A percentile compares a stretch with the other conserved stretches of the same genome.
Conservation (phyloP, 2,113 vertebrate species). For the Alligator sinensis region DNA sequence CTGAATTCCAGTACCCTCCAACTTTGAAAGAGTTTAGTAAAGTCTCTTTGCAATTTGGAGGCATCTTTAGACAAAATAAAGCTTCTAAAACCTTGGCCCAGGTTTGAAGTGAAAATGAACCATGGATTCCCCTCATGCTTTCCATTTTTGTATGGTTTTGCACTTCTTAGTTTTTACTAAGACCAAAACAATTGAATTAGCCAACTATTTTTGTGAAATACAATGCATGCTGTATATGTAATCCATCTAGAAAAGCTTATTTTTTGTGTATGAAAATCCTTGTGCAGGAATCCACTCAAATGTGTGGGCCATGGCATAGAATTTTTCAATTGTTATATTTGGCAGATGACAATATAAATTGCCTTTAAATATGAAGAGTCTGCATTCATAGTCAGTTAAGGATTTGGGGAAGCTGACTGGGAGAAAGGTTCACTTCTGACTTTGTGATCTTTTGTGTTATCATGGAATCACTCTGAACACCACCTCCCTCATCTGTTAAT, state of each 20-base stretch:
- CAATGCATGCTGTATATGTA: background rate
- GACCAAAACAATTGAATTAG: background rate
- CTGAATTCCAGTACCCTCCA: background rate
- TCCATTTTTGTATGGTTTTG: background rate
- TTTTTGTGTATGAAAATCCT: background rate
- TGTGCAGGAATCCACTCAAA: background rate
- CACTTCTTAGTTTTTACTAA: background rate
- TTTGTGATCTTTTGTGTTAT: background rate
- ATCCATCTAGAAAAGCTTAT: background rate
- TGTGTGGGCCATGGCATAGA: background rate
- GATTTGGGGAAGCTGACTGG: background rate
- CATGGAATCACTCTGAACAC: background rate
- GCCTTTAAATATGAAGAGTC: background rate
- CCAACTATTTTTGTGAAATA: background rate
- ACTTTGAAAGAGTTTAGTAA: background rate
- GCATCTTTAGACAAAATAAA: background rate
- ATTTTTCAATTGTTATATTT: background rate
- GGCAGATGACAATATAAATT: background rate
- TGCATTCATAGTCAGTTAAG: background rate
- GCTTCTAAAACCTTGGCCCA: background rate
- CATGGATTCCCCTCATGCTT: background rate
- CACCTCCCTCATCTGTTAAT: background rate
- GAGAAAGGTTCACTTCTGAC: background rate
- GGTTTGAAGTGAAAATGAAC: background rate
- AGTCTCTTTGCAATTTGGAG: background rate